Conservation (phyloP, 1,140 invertebrate species). For the Nebria ingens region DNA sequence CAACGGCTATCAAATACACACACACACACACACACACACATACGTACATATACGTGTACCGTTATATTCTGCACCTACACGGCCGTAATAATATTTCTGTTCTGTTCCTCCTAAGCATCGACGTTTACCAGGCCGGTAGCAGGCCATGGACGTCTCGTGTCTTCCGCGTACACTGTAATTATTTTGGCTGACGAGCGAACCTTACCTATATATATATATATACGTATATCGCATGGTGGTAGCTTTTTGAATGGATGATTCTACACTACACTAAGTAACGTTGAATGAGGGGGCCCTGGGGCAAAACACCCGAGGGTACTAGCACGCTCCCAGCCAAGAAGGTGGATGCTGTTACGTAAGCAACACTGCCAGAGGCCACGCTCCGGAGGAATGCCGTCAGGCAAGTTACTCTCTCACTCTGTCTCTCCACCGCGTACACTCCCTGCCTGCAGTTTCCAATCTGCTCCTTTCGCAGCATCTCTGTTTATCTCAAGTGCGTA, state of each 20-base stretch:
- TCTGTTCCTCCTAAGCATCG: no score
- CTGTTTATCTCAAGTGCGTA: no score
- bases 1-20: no score
- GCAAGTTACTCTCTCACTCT: background rate
- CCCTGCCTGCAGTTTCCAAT: no score
- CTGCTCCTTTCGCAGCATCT: no score
- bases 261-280: background rate
- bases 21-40: no score
- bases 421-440: no score
- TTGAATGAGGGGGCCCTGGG: background rate
- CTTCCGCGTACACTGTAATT: background rate
- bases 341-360: slow-evolving; percentile 6
- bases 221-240: no score
- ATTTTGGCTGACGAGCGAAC: no score
- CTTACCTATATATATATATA: no score
- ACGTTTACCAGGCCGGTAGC: no score
- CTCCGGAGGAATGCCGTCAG: slow-evolving; percentile 7
- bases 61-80: slow-evolving; percentile 6
- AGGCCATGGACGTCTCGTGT: background rate
- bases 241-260: background rate
- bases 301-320: background rate
- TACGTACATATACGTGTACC: slow-evolving; percentile 2
- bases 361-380: background rate
- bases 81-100: no score
- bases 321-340: background rate